Percentiles rank a stretch among this genome's conserved stretches.
These are phyloP conservation scores for Cheumatopsyche charites DNA, from an alignment of 1,140 invertebrate genomes.

Conservation along the genomic window DNA sequence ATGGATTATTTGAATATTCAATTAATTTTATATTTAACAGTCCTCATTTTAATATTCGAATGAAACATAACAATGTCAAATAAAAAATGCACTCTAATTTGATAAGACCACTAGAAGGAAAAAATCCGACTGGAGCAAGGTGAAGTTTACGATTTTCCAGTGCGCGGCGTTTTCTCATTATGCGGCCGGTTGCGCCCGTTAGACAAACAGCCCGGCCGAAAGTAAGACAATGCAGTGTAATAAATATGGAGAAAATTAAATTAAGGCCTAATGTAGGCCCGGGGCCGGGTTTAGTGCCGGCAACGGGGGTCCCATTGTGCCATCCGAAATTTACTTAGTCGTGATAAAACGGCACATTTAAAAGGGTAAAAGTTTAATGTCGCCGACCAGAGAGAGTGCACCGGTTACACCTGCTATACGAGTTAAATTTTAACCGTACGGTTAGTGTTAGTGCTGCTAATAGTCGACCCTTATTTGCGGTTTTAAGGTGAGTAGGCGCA, in stretches of 20 bases:
- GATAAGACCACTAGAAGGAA: no score
- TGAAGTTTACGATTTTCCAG: no score
- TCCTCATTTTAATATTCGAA: no score
- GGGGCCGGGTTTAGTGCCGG: conserved; percentile 27
- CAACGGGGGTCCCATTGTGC: conserved; percentile 21
- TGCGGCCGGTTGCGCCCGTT: conserved; percentile 9
- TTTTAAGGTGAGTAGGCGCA: no score
- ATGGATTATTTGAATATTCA: no score
- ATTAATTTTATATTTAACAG: no score
- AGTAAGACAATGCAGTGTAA: conserved; percentile 47
- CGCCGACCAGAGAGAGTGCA: background rate
- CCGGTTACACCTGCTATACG: background rate
- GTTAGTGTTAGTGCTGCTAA: background rate
- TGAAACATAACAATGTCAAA: no score
- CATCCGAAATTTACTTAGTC: conserved; percentile 39
- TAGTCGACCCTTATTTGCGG: conserved; percentile 10
- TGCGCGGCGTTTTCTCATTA: no score
- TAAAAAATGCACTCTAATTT: no score
- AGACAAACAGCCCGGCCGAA: conserved; percentile 38
- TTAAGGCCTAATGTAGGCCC: conserved; percentile 45
- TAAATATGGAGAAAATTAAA: conserved; percentile 47
- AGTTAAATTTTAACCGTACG: conserved; percentile 30
- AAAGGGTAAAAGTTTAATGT: conserved; percentile 46
- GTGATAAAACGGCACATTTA: conserved; percentile 43
- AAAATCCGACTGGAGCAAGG: no score